Conservation (phyloP, 1,140 invertebrate species). For the Rhagoletis pomonella region DNA sequence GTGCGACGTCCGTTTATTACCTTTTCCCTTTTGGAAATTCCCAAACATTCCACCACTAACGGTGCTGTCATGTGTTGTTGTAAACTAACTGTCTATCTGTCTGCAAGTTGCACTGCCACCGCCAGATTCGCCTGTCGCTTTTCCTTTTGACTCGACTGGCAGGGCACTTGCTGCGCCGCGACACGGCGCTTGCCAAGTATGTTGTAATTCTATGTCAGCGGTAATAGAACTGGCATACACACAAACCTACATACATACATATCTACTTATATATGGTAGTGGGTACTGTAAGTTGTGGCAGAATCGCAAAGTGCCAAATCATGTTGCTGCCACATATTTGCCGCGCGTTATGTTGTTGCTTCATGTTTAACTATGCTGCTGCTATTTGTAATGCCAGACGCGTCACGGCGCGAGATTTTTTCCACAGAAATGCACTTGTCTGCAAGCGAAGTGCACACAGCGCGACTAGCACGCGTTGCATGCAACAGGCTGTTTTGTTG, state of each 20-base stretch:
- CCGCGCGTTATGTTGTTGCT: background rate
- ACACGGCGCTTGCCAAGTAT: conserved; percentile 28
- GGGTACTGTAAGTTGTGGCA: background rate
- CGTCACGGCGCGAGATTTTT: background rate
- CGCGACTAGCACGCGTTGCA: conserved; percentile 6
- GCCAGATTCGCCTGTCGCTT: background rate
- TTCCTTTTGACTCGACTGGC: background rate
- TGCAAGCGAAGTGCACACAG: background rate
- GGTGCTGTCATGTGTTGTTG: background rate
- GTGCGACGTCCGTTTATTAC: background rate
- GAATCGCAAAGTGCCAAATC: conserved; percentile 36
- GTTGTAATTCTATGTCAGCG: conserved; percentile 11
- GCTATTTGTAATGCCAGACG: conserved; percentile 17
- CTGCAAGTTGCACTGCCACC: background rate
- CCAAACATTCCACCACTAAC: background rate
- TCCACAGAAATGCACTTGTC: conserved; percentile 10
- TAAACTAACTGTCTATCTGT: background rate
- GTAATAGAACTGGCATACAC: background rate
- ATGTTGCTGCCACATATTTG: conserved; percentile 45
- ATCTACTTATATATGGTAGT: background rate
- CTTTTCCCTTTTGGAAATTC: background rate
- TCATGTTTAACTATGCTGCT: background rate
- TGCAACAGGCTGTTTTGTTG: conserved; percentile 17
- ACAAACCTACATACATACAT: too few species aligned
- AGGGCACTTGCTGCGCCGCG: background rate